Percentiles rank a stretch among this genome's conserved stretches.
These are phyloP conservation scores for Pachypeltis micranthus DNA, from an alignment of 1,140 invertebrate species.

Conservation along the genomic window DNA sequence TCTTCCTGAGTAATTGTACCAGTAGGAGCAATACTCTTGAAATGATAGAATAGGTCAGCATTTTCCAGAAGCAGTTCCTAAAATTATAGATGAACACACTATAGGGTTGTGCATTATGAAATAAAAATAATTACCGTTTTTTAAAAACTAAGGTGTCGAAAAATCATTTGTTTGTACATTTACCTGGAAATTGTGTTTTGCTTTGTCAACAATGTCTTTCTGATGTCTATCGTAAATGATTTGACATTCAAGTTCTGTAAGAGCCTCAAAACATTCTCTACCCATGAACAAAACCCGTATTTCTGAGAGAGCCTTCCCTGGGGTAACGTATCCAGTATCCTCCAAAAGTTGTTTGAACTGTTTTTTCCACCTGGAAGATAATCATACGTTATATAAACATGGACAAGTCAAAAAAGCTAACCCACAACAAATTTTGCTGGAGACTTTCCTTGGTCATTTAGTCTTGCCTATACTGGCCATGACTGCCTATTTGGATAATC, in stretches of 20 bases:
- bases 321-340: conserved; percentile 87
- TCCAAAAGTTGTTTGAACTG: conserved; percentile 89
- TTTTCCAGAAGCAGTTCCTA: conserved; percentile 87
- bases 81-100: conserved; percentile 31
- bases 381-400: not conserved
- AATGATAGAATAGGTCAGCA: conserved; percentile 87
- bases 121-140: no score
- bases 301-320: conserved; percentile 84
- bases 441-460: no score
- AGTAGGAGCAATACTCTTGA: conserved; percentile 77
- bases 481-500: no score
- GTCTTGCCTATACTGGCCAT: no score
- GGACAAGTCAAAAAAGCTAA: not conserved
- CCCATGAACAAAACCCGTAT: conserved; percentile 89
- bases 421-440: not conserved
- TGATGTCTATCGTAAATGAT: conserved; percentile 93
- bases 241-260: conserved; percentile 80
- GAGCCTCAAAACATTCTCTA: conserved; percentile 82
- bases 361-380: conserved; percentile 58
- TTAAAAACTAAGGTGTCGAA: no score
- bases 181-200: conserved; percentile 82
- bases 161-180: no score
- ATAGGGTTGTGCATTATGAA: no score
- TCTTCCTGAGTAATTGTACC: conserved; percentile 88
- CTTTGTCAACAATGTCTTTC: conserved; percentile 77